These are phyloP conservation scores for Blastobasis adustella DNA, from an alignment of 2,888 invertebrate species.

Conservation along the genomic window DNA sequence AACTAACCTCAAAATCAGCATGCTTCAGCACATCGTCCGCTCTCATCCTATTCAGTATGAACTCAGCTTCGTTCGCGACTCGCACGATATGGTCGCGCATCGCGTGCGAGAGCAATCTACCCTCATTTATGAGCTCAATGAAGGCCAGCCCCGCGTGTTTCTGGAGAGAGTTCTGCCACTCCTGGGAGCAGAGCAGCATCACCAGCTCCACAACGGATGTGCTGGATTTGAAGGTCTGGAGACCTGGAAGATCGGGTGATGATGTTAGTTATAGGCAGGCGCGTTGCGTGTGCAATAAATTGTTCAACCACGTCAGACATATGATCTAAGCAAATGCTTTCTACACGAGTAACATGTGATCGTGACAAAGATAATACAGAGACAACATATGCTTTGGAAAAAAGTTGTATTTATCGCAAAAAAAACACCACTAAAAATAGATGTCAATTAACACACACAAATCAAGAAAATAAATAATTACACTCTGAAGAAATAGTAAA, in stretches of 20 bases:
- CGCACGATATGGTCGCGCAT: conserved; percentile 99
- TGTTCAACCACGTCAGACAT: too few relatives aligned
- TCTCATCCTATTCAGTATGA: conserved; percentile 97
- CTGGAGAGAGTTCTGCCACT: conserved; percentile 99
- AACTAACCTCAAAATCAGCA: conserved; percentile 90
- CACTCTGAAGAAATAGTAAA: too few relatives aligned
- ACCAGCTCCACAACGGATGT: conserved; percentile 98
- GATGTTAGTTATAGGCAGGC: too few relatives aligned
- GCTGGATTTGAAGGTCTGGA: conserved; percentile 97
- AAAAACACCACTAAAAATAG: too few relatives aligned
- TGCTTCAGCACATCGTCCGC: conserved; percentile 99
- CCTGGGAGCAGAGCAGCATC: conserved; percentile 99
- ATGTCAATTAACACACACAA: too few relatives aligned
- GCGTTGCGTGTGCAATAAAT: too few relatives aligned
- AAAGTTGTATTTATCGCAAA: too few relatives aligned
- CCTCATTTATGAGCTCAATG: conserved; percentile 99
- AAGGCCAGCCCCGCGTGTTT: conserved; percentile 99
- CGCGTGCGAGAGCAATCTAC: conserved; percentile 96
- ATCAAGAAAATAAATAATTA: too few relatives aligned
- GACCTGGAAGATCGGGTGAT: conserved; percentile 69
- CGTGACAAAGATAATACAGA: too few relatives aligned
- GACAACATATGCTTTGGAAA: too few relatives aligned
- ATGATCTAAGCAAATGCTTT: too few relatives aligned
- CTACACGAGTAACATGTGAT: too few relatives aligned
- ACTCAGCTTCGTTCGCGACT: conserved; percentile 99